A percentile compares a stretch with the other conserved stretches of the same genome.
Evolutionary conservation across 2,888 invertebrate genomes (phyloP).

Genomic region (Tetramorium bicarinatum): DNA sequence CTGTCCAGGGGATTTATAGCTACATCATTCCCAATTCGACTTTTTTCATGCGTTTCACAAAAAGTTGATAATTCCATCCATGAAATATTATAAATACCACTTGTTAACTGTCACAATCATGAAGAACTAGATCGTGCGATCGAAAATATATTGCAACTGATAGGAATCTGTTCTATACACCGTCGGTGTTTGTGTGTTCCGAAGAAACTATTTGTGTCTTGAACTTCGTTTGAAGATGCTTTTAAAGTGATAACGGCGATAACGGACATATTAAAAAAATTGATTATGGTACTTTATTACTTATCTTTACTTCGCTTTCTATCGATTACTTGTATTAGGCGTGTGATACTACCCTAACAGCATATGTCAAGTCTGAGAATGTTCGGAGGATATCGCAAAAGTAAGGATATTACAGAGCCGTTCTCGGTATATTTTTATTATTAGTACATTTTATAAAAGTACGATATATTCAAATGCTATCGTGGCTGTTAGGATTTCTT

Average conservation of each 20-base stretch:
- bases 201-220: neutral
- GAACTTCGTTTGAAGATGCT: neutral
- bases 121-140: constrained; percentile 5
- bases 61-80: neutral
- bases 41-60: neutral
- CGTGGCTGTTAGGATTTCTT: too few relatives aligned
- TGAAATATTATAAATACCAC: neutral
- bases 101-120: neutral
- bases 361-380: too few relatives aligned
- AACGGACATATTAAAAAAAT: neutral
- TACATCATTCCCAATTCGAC: neutral
- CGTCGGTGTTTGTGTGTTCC: neutral
- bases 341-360: neutral
- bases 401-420: too few relatives aligned
- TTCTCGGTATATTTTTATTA: too few relatives aligned
- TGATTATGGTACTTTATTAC: neutral
- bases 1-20: too few relatives aligned
- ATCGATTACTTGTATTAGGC: neutral
- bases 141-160: too few relatives aligned
- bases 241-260: too few relatives aligned
- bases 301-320: neutral
- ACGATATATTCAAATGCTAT: too few relatives aligned
- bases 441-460: too few relatives aligned
- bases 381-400: too few relatives aligned
- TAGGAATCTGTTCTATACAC: constrained; percentile 52